Evolutionary conservation across 2,888 invertebrate genomes (phyloP).

Genomic region (Synergus itoensis): DNA sequence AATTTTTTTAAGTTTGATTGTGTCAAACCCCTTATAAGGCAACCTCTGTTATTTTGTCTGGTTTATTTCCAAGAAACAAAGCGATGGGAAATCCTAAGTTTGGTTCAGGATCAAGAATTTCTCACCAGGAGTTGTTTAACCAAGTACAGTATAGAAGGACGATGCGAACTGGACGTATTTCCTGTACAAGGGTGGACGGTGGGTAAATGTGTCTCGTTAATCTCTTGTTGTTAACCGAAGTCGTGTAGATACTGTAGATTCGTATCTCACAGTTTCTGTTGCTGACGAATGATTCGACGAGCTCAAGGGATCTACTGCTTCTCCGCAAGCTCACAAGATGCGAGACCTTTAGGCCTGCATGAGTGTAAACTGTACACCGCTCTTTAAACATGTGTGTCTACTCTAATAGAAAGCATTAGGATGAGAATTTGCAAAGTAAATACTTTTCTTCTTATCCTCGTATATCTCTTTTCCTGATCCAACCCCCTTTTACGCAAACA

Average conservation of each 20-base stretch:
- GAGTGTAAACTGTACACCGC: background rate
- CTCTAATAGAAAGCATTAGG: background rate
- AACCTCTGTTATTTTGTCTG: background rate
- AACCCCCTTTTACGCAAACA: no score
- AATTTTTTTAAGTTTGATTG: background rate
- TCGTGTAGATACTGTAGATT: conserved; percentile 61
- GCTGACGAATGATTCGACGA: conserved; percentile 73
- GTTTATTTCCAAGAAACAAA: conserved; percentile 12
- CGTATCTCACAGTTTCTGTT: conserved; percentile 73
- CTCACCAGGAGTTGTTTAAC: conserved; percentile 47
- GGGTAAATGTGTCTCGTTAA: conserved; percentile 75
- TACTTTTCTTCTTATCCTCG: no score
- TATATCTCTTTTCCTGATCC: no score
- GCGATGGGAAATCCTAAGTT: conserved; percentile 20
- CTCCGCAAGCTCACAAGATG: conserved; percentile 33
- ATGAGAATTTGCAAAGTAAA: no score
- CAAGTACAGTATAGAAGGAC: conserved; percentile 51
- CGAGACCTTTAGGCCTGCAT: no score
- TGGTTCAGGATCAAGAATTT: conserved; percentile 26
- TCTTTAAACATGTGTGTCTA: background rate
- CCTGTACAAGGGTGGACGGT: conserved; percentile 65
- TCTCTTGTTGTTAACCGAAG: conserved; percentile 73
- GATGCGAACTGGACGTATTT: conserved; percentile 59
- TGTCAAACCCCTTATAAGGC: conserved; percentile 19
- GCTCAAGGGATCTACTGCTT: conserved; percentile 57